Evolutionary conservation across 2,797 vertebrate species (phyloP), one percentile per base, ranked within the genome.

Genomic region (Lates japonicus): DNA sequence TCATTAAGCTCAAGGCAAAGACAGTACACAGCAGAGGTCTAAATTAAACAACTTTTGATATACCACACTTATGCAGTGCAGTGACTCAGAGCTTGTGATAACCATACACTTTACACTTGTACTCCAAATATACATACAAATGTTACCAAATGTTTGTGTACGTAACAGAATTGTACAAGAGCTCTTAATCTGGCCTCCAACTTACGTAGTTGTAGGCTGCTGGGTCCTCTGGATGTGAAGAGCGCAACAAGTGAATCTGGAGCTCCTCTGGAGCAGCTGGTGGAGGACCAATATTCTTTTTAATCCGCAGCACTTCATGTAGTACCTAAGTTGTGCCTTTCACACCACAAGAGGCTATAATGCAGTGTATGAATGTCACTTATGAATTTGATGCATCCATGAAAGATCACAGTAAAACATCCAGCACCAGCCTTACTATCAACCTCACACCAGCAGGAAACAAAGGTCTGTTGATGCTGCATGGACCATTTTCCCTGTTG

Each of bases 251-350:
- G 74, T n/a, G 97, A 93, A n/a, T 99, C 98, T 5, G 98, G 97
- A 68, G 96, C 97, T 68, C 98, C 98, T 90, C 96, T 96, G n/a
- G n/a, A 99, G 96, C 73, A 99, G 92, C 98, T 99, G 87, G 33
- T 60, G 71, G 35, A 42, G 4, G 9, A 55, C 0, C 19, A 73
- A 33, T 5, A 66, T 5, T 60, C 7, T 3, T 61, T 14, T n/a
- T n/a, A n/a, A 72, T 8, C 42, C 7, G 48, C 9, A 64, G 37
- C 14, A 6, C 7, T 11, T 52, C 31, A 63, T 4, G 33, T 29
- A 64, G 25, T 0, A 29, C 6, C 4, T n/a, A 9, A 49, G 7
- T 49, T 52, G 12, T 31, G 10, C n/a, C 42, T 52, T 63, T 51
- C 17, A 2, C 8, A 31, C 7, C 10, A 55, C 1, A 0, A n/a